Percentiles rank a stretch among this genome's conserved stretches.
Conservation (phyloP, 2,888 invertebrate genomes). For the Papilio gigon region DNA sequence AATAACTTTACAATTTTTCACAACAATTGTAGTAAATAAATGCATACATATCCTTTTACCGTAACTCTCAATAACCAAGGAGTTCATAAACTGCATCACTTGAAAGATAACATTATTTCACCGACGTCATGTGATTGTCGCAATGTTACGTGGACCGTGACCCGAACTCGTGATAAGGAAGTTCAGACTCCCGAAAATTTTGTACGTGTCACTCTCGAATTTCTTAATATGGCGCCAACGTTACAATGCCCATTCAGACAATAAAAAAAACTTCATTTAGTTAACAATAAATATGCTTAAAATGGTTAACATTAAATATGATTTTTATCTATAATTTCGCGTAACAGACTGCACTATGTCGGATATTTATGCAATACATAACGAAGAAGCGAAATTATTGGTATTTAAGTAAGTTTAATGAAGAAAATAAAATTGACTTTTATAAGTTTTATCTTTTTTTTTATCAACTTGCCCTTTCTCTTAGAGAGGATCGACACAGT, state of each 20-base stretch:
- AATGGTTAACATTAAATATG: not conserved
- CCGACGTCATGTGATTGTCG: slow-evolving; percentile 23
- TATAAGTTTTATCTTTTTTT: too few relatives aligned
- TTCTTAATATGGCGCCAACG: slow-evolving; percentile 7
- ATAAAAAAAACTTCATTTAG: not conserved
- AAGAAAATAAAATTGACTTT: too few relatives aligned
- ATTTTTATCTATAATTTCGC: not conserved
- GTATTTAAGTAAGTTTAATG: too few relatives aligned
- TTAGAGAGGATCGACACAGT: too few relatives aligned
- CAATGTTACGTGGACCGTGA: slow-evolving; percentile 17
- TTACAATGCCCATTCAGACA: slow-evolving; percentile 8
- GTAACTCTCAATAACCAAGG: not conserved
- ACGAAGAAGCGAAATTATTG: too few relatives aligned
- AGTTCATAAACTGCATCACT: slow-evolving; percentile 7
- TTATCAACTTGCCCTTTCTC: too few relatives aligned
- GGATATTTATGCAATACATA: not conserved
- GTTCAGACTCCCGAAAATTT: slow-evolving; percentile 22
- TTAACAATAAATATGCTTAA: too few relatives aligned
- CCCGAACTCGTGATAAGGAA: slow-evolving; percentile 29
- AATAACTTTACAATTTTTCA: not conserved
- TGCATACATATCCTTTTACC: not conserved
- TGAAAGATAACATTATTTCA: slow-evolving; percentile 4
- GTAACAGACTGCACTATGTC: not conserved
- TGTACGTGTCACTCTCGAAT: slow-evolving; percentile 13
- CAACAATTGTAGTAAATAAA: not conserved